phyloP scores from a whole-genome alignment of 2,797 vertebrate genomes.

The Luscinia megarhynchos region DNA sequence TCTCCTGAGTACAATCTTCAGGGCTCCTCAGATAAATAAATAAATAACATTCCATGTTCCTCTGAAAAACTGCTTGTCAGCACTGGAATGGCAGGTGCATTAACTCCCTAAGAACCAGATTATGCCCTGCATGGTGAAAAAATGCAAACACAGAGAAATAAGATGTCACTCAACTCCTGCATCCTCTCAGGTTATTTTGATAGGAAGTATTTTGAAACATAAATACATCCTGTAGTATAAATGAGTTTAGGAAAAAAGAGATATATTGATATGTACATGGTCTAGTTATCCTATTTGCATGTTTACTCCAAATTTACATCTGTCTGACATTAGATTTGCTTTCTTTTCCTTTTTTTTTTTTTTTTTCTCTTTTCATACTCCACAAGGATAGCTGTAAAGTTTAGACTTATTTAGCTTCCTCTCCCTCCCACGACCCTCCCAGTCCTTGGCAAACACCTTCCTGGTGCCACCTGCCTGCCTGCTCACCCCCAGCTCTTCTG shows the following conservation, averaged over 20 bases:
- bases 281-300: background rate
- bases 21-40: conserved; percentile 71
- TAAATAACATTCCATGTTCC: conserved; percentile 64
- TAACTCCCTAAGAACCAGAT: conserved; percentile 89
- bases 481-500: background rate
- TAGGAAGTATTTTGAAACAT: conserved; percentile 3
- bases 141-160: conserved; percentile 72
- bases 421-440: background rate
- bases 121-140: conserved; percentile 85
- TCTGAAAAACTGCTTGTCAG: conserved; percentile 90
- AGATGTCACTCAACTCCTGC: conserved; percentile 64
- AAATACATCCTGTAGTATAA: background rate
- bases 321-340: background rate
- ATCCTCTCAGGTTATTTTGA: conserved; percentile 15
- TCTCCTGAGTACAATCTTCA: conserved; percentile 79
- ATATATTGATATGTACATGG: background rate
- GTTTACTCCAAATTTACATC: background rate
- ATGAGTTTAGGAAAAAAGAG: background rate
- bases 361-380: too few species aligned
- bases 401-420: background rate
- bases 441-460: background rate
- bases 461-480: background rate
- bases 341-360: too few species aligned
- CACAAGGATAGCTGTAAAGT: background rate
- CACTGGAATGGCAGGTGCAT: conserved; percentile 92